Base-by-base conservation (phyloP, 2,888 invertebrate genomes). In the Lacanobia oleracea region DNA sequence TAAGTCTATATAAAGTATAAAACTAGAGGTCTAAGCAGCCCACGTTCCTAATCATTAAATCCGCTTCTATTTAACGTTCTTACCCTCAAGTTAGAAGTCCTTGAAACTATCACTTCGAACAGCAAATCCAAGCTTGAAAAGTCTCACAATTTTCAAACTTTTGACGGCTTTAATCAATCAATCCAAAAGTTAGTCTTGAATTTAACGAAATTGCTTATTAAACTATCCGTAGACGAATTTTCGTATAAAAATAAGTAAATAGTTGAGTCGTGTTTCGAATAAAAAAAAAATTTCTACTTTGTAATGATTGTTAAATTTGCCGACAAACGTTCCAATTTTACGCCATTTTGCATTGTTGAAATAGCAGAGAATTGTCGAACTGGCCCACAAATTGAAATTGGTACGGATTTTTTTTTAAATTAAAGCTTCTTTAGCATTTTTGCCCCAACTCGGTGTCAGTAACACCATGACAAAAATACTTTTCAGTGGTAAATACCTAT, bases 101-200 rank as follows among this genome's bases (percentile, higher is more conserved):
- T 79, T 68, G 10, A 12, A 81, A 78, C 78, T 75, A 84, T 78
- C 61, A 69, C 57, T 59, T 71, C 8, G 21, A 62, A 70, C 62
- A 59, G 45, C 53, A 77, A 61, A 60, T 68, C 64, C 45, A 75
- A 67, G 40, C 6, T 10, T 40, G 33, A 50, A 60, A 69, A 27
- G 45, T 67, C 66, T 72, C 14, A 40, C 9, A 51, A 64, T 77
- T 74, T 67, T 62, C 75, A 57, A 81, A 83, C 65, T 84, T 45
- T 45, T 66, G 72, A 75, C 71, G 72, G 63, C 14, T 75, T 61
- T 61, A 72, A 81, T 83, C 83, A 83, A 85, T 84, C 83, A 83
- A 75, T 69, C 60, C 66, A 40, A 56, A 75, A 77, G 54, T 83
- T 80, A 50, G 53, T 54, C 33, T 63, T 9, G 21, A 65, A 53